A percentile compares a stretch with the other conserved stretches of the same genome.
phyloP scores from a whole-genome alignment of 1,140 invertebrate species.

The Dinothrombium tinctorium region DNA sequence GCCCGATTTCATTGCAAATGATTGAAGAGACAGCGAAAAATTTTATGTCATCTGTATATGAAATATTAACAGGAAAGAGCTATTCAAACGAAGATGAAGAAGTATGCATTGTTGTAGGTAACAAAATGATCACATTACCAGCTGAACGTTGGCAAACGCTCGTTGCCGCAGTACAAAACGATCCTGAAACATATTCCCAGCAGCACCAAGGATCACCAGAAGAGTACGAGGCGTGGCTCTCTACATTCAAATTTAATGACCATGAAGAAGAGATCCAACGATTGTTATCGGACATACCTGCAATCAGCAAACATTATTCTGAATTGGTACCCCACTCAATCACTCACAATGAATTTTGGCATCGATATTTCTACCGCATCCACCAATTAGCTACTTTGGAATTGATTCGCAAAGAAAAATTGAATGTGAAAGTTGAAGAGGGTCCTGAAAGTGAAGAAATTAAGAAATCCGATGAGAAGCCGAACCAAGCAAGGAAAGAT shows the following conservation, averaged over 20 bases:
- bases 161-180: constrained; percentile 22
- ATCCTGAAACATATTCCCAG: constrained; percentile 24
- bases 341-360: constrained; percentile 27
- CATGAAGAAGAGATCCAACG: constrained; percentile 24
- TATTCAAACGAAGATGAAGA: constrained; percentile 7
- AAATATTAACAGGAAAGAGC: neutral
- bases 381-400: constrained; percentile 23
- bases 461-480: neutral
- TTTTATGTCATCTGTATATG: neutral
- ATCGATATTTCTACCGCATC: constrained; percentile 25
- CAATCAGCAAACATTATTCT: constrained; percentile 23
- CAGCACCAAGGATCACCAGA: constrained; percentile 21
- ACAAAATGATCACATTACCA: constrained; percentile 1
- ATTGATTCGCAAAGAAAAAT: constrained; percentile 13
- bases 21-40: neutral
- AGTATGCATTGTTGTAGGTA: constrained; percentile 2
- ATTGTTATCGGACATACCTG: constrained; percentile 22
- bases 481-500: neutral
- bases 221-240: constrained; percentile 23
- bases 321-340: constrained; percentile 24
- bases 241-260: constrained; percentile 22
- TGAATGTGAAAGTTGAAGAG: neutral
- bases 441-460: neutral
- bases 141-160: constrained; percentile 18
- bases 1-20: neutral